A percentile compares a stretch with the other conserved stretches of the same genome.
phyloP scores from a whole-genome alignment of 2,113 vertebrate species.

The Dromaius novaehollandiae region DNA sequence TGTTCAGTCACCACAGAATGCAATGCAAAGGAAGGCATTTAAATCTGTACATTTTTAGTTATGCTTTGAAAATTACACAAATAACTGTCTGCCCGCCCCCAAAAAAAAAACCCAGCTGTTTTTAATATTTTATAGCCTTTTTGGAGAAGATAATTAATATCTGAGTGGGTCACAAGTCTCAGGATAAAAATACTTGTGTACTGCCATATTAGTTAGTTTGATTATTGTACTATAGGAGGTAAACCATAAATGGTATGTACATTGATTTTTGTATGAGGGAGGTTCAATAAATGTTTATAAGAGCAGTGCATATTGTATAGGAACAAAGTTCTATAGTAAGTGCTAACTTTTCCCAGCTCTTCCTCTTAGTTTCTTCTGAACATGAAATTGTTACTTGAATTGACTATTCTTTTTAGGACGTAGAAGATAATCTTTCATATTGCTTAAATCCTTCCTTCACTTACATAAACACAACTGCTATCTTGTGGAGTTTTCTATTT shows the following conservation, averaged over 20 bases:
- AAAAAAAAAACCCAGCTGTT: background rate
- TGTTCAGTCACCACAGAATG: background rate
- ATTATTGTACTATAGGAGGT: background rate
- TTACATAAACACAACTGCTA: background rate
- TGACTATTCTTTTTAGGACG: background rate
- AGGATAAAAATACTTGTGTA: background rate
- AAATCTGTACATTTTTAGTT: background rate
- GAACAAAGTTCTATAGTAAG: background rate
- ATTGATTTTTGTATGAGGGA: background rate
- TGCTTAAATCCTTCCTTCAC: background rate
- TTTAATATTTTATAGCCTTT: background rate
- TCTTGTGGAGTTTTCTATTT: background rate
- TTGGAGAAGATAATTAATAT: background rate
- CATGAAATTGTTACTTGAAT: background rate
- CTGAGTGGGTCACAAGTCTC: background rate
- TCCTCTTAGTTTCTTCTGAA: background rate
- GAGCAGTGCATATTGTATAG: background rate
- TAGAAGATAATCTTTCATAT: background rate
- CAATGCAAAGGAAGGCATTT: background rate
- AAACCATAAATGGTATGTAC: background rate
- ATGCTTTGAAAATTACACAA: background rate
- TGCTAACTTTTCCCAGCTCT: background rate
- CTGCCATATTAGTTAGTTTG: background rate
- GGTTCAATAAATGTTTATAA: background rate
- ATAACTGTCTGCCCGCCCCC: background rate